Conservation (phyloP, 1,140 invertebrate species). For the Octopus bimaculoides region DNA sequence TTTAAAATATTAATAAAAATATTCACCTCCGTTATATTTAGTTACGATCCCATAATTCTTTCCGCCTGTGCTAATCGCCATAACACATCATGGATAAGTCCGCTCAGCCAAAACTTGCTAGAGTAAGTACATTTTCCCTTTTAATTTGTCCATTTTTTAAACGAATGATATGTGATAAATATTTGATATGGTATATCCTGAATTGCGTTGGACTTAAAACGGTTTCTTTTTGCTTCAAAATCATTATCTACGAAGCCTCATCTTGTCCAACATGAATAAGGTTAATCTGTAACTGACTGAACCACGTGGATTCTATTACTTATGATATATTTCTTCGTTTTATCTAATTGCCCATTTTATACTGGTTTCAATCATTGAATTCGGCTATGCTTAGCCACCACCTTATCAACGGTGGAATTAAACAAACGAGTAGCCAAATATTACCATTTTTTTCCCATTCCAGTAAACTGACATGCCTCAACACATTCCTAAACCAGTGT, state of each 20-base stretch:
- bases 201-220: neutral
- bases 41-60: constrained; percentile 15
- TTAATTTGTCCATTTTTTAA: neutral
- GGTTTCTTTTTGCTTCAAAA: neutral
- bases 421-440: too few relatives aligned
- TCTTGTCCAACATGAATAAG: neutral
- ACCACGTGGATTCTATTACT: too few relatives aligned
- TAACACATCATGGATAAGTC: constrained; percentile 23
- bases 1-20: neutral
- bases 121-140: constrained; percentile 17
- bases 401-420: too few relatives aligned
- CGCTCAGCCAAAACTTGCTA: constrained; percentile 25
- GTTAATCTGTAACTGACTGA: neutral
- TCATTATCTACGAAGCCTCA: neutral
- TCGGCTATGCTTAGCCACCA: too few relatives aligned
- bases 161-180: neutral
- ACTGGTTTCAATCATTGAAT: too few relatives aligned
- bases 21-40: neutral
- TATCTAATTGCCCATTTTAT: too few relatives aligned
- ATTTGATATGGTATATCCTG: neutral
- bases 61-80: constrained; percentile 14
- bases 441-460: too few relatives aligned
- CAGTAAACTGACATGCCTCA: too few relatives aligned
- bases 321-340: too few relatives aligned
- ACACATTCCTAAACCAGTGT: too few relatives aligned